Base-by-base conservation (phyloP, 2,888 invertebrate genomes). In the Strigamia transsilvanica region DNA sequence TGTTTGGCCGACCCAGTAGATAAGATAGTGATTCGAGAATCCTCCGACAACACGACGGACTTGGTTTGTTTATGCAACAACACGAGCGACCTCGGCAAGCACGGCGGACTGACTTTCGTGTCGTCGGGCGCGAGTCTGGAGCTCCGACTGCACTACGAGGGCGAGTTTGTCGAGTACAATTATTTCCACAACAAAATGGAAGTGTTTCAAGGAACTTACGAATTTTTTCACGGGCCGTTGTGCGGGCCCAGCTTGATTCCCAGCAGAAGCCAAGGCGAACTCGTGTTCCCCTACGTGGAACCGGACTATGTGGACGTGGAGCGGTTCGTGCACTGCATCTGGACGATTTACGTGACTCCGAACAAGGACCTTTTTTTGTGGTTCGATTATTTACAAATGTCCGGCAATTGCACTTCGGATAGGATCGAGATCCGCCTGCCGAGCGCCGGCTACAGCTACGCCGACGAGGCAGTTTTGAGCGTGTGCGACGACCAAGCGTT, bases 311-410 rank as follows among this genome's bases (percentile, higher is more conserved):
- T 86, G 7, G 87, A 87, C 10, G 86, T 89, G 81, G 84, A 46
- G n/a, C 32, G 51, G 9, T 73, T 88, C 10, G 88, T 90, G 81
- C 90, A 93, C 85, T 94, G 94, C 85, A 93, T 94, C 85, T 94
- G 94, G 94, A 93, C 94, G 86, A 89, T 95, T 77, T 34, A 84
- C 21, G 85, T 85, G n/a, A 51, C 94, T 85, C 91, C 92, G 73
- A 94, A 95, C 83, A 90, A 95, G 83, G 96, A 96, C 87, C 91
- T 96, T 23, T 95, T 94, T 93, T 88, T 96, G 41, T 94, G 95
- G 87, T 93, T 96, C 85, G 95, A 96, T 86, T 93, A 94, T 86
- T 93, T 94, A 15, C 93, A 94, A 85, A 95, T 96, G 41, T 51
- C 83, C 2, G 66, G 79, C 21, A 82, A 83, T 79, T 83, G 81